Evolutionary conservation across 2,888 invertebrate genomes (phyloP).

Genomic region (Hymenopus coronatus): DNA sequence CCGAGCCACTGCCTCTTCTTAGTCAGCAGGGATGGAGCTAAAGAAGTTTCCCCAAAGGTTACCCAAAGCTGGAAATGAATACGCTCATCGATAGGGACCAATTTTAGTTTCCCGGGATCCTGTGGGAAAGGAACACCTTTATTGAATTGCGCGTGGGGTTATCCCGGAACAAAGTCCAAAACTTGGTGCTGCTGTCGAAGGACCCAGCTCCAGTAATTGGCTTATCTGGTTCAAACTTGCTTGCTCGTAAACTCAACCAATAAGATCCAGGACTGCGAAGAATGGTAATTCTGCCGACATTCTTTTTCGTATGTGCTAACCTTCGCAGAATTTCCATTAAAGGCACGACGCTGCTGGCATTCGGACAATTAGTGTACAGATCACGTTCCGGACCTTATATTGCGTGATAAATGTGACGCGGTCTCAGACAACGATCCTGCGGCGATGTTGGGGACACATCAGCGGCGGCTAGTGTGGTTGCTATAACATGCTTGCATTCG

Average conservation of each 20-base stretch:
- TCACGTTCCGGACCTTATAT: background rate
- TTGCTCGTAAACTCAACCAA: background rate
- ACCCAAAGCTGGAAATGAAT: no score
- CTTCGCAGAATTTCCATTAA: background rate
- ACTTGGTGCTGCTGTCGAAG: background rate
- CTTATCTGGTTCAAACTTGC: background rate
- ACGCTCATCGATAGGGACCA: no score
- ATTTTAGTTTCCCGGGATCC: no score
- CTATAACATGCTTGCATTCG: no score
- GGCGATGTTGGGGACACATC: background rate
- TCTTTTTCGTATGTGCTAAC: background rate
- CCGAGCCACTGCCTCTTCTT: no score
- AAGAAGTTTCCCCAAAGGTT: no score
- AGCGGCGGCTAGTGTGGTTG: background rate
- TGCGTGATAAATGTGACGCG: background rate
- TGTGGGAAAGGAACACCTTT: no score
- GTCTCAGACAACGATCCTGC: background rate
- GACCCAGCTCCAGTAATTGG: background rate
- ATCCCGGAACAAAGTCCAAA: background rate
- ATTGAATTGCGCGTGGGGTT: background rate
- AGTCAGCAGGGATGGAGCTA: no score
- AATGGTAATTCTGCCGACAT: background rate
- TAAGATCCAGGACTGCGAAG: background rate
- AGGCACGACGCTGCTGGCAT: background rate
- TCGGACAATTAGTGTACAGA: background rate